Evolutionary conservation across 2,113 vertebrate species (phyloP).

Genomic region (Morone saxatilis): DNA sequence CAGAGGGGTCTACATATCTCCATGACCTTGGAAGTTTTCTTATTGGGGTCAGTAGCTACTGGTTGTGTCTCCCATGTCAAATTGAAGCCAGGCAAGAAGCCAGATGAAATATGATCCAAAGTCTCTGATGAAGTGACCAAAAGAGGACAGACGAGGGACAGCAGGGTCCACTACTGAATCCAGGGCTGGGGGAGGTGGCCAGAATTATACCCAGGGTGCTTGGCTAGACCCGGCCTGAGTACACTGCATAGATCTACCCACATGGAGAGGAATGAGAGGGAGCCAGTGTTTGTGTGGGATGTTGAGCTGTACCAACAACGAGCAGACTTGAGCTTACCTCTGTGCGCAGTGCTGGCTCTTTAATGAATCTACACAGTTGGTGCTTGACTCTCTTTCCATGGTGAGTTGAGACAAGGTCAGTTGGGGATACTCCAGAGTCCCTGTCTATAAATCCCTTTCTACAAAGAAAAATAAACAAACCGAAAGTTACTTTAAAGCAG

Average conservation of each 20-base stretch:
- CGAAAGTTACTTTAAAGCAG: background rate
- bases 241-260: background rate
- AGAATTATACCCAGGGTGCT: slow-evolving; percentile 9
- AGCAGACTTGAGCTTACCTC: slow-evolving; percentile 22
- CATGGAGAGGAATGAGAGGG: slow-evolving; percentile 2
- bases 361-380: slow-evolving; percentile 11
- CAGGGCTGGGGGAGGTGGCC: background rate
- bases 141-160: slow-evolving; percentile 41
- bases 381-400: slow-evolving; percentile 5
- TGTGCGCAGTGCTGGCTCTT: slow-evolving; percentile 14
- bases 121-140: slow-evolving; percentile 26
- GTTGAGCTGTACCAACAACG: slow-evolving; percentile 11
- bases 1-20: background rate
- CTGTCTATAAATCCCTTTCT: slow-evolving; percentile 3
- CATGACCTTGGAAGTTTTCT: slow-evolving; percentile 21
- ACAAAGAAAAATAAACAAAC: slow-evolving; percentile 7
- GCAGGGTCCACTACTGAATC: slow-evolving; percentile 15
- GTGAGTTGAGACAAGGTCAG: slow-evolving; percentile 3
- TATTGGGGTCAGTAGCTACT: background rate
- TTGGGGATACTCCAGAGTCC: background rate
- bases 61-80: slow-evolving; percentile 14
- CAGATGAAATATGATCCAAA: background rate
- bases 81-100: slow-evolving; percentile 9
- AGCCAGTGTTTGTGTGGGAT: background rate
- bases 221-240: slow-evolving; percentile 1